phyloP scores from a whole-genome alignment of 1,140 invertebrate genomes.

The Rhagoletis pomonella region DNA sequence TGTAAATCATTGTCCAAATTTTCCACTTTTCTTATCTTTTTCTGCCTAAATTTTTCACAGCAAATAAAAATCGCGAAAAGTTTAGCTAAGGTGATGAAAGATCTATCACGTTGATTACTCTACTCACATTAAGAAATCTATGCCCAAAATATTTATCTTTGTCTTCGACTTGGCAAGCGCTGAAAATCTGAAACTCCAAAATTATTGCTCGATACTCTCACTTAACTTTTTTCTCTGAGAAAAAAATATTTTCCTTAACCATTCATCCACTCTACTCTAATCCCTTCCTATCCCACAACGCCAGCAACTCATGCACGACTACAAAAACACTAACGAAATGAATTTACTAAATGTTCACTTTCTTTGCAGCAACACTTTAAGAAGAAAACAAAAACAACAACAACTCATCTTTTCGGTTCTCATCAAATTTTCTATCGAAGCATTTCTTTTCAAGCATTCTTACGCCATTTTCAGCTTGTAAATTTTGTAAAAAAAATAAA shows the following conservation, averaged over 20 bases:
- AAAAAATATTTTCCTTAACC: background rate
- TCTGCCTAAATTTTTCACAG: too few relatives aligned
- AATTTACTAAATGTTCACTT: slow-evolving; percentile 8
- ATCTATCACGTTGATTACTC: too few relatives aligned
- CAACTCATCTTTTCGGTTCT: slow-evolving; percentile 45
- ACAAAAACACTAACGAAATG: background rate
- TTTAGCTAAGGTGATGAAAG: too few relatives aligned
- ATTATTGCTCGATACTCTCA: too few relatives aligned
- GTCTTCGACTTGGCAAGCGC: background rate
- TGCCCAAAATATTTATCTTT: background rate
- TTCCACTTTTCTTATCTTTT: too few relatives aligned
- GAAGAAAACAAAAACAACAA: background rate
- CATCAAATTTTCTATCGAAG: background rate
- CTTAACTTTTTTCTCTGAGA: too few relatives aligned
- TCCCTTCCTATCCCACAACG: background rate
- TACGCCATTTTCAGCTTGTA: slow-evolving; percentile 40
- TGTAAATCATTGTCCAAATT: background rate
- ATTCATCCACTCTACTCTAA: background rate
- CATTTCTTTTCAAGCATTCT: background rate
- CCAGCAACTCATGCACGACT: background rate
- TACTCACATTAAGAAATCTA: background rate
- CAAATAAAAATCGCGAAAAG: too few relatives aligned
- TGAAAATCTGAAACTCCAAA: background rate
- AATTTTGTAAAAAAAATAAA: slow-evolving; percentile 24
- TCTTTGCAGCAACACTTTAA: slow-evolving; percentile 22